A percentile compares a stretch with the other conserved stretches of the same genome.
Conservation (phyloP, 2,113 vertebrate species). For the Notothenia rossii region DNA sequence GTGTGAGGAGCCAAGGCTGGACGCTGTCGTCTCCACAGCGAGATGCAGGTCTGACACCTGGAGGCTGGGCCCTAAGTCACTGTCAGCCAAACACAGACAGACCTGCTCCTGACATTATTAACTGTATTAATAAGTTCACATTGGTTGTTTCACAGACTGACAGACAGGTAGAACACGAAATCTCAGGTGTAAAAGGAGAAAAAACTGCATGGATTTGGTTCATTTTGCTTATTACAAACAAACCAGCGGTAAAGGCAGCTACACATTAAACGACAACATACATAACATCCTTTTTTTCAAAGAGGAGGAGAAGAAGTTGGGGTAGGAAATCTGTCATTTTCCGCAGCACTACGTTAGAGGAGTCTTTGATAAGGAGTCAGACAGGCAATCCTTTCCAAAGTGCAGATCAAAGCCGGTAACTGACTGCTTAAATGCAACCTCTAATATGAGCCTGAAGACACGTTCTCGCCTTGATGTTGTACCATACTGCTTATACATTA, state of each 20-base stretch:
- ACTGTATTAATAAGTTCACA: conserved; percentile 34
- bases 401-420: conserved; percentile 85
- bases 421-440: conserved; percentile 82
- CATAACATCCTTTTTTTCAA: conserved; percentile 53
- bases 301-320: conserved; percentile 20
- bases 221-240: conserved; percentile 61
- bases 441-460: conserved; percentile 84
- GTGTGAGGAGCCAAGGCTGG: conserved; percentile 64
- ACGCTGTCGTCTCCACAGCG: conserved; percentile 50
- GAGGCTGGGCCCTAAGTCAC: conserved; percentile 60
- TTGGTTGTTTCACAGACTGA: conserved; percentile 21
- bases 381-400: conserved; percentile 84
- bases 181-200: background rate
- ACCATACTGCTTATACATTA: conserved; percentile 79
- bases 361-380: conserved; percentile 82
- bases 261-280: conserved; percentile 51
- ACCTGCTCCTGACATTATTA: conserved; percentile 31
- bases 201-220: conserved; percentile 8
- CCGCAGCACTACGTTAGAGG: conserved; percentile 73
- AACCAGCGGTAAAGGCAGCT: conserved; percentile 41
- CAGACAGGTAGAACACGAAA: conserved; percentile 7
- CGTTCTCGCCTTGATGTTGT: conserved; percentile 82
- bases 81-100: conserved; percentile 40
- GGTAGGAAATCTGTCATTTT: conserved; percentile 79
- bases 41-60: conserved; percentile 53